phyloP scores from a whole-genome alignment of 2,888 invertebrate genomes.

The Drosophila monieri region DNA sequence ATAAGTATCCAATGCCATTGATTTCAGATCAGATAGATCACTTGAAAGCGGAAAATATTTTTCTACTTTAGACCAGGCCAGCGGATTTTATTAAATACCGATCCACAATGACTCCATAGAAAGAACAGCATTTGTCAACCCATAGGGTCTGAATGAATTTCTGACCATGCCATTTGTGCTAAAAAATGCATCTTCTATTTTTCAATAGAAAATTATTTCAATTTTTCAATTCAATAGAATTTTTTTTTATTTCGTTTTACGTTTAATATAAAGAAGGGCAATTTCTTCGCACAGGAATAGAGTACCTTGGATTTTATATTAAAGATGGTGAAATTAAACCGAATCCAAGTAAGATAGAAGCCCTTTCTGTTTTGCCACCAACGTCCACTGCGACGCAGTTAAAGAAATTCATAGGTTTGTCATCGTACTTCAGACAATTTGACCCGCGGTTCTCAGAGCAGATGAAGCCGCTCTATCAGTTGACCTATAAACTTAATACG shows the following conservation, averaged over 20 bases:
- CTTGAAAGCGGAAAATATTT: slow-evolving; percentile 7
- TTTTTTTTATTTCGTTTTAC: no score
- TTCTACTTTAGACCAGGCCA: slow-evolving; percentile 11
- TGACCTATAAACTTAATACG: no score
- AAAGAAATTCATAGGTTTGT: no score
- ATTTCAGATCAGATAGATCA: slow-evolving; percentile 11
- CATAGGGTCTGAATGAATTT: slow-evolving; percentile 8
- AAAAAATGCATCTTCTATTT: slow-evolving; percentile 13
- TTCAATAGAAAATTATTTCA: no score
- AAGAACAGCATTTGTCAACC: slow-evolving; percentile 9
- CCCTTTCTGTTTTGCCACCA: no score
- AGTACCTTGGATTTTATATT: background rate
- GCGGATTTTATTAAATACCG: slow-evolving; percentile 15
- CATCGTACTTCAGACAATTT: no score
- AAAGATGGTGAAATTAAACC: slow-evolving; percentile 1
- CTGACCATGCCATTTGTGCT: slow-evolving; percentile 12
- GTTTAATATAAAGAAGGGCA: background rate
- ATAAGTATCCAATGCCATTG: slow-evolving; percentile 9
- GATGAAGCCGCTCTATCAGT: no score
- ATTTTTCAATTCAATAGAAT: no score
- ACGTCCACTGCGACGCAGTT: no score
- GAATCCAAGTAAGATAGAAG: background rate
- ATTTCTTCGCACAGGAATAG: background rate
- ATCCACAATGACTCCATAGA: slow-evolving; percentile 7
- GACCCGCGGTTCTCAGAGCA: no score